Evolutionary conservation across 2,797 vertebrate species (phyloP), one percentile per base, ranked within the genome.

Genomic region (Pangasius mekongensis): DNA sequence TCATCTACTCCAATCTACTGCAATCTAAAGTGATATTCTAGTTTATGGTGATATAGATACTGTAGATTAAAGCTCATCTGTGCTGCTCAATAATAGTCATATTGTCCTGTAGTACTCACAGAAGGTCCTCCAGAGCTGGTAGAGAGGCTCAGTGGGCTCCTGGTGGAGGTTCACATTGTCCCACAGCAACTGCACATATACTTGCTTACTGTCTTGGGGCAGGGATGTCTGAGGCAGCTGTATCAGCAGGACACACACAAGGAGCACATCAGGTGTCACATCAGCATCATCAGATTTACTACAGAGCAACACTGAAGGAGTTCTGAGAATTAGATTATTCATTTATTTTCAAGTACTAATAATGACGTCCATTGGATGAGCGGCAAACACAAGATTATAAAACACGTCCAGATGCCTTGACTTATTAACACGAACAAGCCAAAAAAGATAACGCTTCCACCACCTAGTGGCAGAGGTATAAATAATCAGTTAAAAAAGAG

Each of bases 111-210:
- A 89, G 89, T 89, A 97, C 98, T 98, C 92, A 99, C 99, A 96
- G 78, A 98, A 93, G 84, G 94, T 97, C 89, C 98, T 98, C 98
- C 98, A 99, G 66, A 96, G 96, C 81, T 96, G 94, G 93, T 99
- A 99, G 0, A 99, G 95, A 1, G 98, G 97, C 10, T 99, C 97
- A 69, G 96, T 97, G 0, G 95, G 97, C 80, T 99, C 98, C 91
- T 98, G 97, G 92, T 99, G 98, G 84, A 99, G 96, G 91, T 99
- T 99, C 91, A 97, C 96, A 91, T 99, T 99, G 95, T 99, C 99
- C 99, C 98, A 99, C 43, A 99, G 94, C 47, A 99, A 95, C 89
- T 99, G 98, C 88, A 99, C 95, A 49, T 95, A 99, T 0, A 99
- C 99, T 86, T 98, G 96, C 93, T 98, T 99, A 93, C 97, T 99